Base-by-base conservation (phyloP, 1,140 invertebrate species). In the Sitobion miscanthi region DNA sequence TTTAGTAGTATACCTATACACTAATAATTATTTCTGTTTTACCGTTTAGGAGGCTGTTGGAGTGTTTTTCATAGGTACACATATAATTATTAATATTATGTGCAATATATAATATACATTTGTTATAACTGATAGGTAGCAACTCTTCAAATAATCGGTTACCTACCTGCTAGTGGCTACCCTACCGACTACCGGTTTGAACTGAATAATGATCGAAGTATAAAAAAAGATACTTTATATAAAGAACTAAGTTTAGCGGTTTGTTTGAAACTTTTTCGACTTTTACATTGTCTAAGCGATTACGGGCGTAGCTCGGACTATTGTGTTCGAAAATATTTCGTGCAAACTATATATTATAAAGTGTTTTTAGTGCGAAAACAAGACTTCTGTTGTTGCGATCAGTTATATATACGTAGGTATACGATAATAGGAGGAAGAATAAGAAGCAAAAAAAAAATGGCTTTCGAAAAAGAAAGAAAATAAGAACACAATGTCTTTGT, bases 211-310 rank as follows among this genome's bases (percentile, higher is more conserved):
- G 42, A 86, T 17, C 45, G 3, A 45, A 11, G 23, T 14, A 86
- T 4, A 25, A 4, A 30, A 47, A n/a, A 47, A 47, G 42, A 30
- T 1, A 11, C 4, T 14, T 11, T 23, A 30, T 25, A 47, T 30
- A n/a, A 86, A 86, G 30, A 87, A 87, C 14, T n/a, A 49, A 87
- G 85, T 87, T 49, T 87, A 87, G 86, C n/a, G 45, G 86, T n/a
- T 11, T n/a, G 83, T 47, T 86, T 47, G 1, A 86, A n/a, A 86
- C 45, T 86, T 86, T 86, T n/a, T 86, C 14, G 42, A 42, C 85
- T 47, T 86, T 42, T 47, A 86, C 42, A 47, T 86, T 49, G 25
- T 47, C 25, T 86, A 86, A 87, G 30, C 45, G 30, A 49, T 87
- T 49, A 49, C 85, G 45, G 45, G 30, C 20, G 42, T 47, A 86